Percentiles rank a stretch among this genome's conserved stretches.
phyloP scores from a whole-genome alignment of 2,113 vertebrate genomes.

The Chaetodon trifascialis region DNA sequence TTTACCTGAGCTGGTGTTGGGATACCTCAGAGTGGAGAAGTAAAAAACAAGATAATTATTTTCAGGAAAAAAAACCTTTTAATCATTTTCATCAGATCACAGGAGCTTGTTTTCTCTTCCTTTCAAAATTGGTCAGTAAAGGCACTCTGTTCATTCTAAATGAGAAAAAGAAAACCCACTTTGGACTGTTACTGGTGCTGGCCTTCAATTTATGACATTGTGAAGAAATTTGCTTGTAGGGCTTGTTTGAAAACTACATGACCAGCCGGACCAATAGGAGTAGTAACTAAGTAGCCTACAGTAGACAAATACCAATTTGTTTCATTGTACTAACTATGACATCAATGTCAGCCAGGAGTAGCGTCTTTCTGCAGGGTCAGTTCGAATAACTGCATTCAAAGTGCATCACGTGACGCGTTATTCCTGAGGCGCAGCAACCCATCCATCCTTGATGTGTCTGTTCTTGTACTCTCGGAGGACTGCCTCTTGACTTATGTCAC shows the following conservation, averaged over 20 bases:
- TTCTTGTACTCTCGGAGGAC: slow-evolving; percentile 15
- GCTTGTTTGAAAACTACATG: background rate
- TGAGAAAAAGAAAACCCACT: background rate
- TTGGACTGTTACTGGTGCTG: background rate
- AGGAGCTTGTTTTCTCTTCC: background rate
- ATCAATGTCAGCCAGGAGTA: background rate
- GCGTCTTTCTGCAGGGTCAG: slow-evolving; percentile 13
- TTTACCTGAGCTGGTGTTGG: background rate
- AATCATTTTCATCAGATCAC: background rate
- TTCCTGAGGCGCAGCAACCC: slow-evolving; percentile 25
- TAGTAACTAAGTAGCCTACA: background rate
- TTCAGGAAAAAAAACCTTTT: background rate
- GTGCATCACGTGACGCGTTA: slow-evolving; percentile 19
- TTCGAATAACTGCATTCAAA: slow-evolving; percentile 49
- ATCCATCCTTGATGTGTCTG: slow-evolving; percentile 23
- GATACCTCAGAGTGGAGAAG: background rate
- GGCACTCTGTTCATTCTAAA: background rate
- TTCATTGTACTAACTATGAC: background rate
- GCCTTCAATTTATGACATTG: background rate
- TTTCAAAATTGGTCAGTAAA: background rate
- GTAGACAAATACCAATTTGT: background rate
- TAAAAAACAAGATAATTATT: background rate
- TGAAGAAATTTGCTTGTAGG: background rate
- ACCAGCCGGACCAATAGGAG: background rate
- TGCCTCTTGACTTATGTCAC: slow-evolving; percentile 6